A percentile compares a stretch with the other conserved stretches of the same genome.
phyloP scores from a whole-genome alignment of 2,113 vertebrate genomes.

The Otocyon megalotis region DNA sequence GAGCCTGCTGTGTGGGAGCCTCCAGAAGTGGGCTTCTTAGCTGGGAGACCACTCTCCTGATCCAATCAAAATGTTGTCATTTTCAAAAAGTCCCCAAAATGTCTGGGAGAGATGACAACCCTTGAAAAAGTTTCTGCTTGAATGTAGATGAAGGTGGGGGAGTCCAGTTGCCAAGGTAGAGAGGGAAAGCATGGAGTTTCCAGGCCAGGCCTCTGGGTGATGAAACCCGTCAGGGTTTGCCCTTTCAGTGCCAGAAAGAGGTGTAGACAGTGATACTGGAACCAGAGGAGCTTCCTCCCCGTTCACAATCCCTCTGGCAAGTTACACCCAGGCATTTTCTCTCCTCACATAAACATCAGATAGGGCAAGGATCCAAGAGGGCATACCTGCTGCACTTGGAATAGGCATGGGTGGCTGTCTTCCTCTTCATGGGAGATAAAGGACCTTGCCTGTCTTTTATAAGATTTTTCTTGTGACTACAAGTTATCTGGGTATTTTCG shows the following conservation, averaged over 20 bases:
- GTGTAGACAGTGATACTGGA: neutral
- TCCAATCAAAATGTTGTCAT: neutral
- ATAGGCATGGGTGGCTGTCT: neutral
- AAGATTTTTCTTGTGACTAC: neutral
- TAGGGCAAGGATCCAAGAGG: neutral
- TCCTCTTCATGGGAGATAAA: neutral
- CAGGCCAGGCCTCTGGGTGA: neutral
- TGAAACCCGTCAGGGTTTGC: neutral
- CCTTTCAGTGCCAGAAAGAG: neutral
- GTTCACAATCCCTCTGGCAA: neutral
- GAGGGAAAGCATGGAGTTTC: neutral
- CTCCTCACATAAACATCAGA: neutral
- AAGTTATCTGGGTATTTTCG: too few relatives aligned
- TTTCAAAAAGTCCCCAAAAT: neutral
- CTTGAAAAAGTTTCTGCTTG: neutral
- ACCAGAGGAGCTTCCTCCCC: neutral
- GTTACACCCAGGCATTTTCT: neutral
- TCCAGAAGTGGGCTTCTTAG: neutral
- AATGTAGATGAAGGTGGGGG: neutral
- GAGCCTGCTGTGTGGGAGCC: neutral
- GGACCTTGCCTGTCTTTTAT: neutral
- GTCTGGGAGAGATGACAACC: neutral
- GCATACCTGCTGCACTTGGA: neutral
- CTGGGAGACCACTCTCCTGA: neutral
- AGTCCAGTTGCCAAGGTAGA: neutral